A percentile compares a stretch with the other conserved stretches of the same genome.
These are phyloP conservation scores for Plectrocnemia conspersa DNA, from an alignment of 1,140 invertebrate species.

Conservation along the genomic window DNA sequence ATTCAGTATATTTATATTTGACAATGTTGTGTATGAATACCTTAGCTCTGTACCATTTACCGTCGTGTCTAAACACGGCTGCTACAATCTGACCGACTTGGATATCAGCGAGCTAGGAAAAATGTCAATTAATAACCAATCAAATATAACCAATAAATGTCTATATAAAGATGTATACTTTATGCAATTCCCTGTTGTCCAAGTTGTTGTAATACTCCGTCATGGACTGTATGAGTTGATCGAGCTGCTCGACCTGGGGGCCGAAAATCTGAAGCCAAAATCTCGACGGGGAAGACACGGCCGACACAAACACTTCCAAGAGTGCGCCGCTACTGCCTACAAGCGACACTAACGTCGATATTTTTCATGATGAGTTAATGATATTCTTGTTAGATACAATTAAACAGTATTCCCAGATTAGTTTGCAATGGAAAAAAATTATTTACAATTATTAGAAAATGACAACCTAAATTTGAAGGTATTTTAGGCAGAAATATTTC, in stretches of 20 bases:
- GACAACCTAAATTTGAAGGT: too few relatives aligned
- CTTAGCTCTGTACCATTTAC: conserved; percentile 66
- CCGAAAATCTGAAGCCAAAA: conserved; percentile 82
- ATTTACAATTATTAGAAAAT: too few relatives aligned
- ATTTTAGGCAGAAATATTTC: too few relatives aligned
- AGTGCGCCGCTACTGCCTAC: conserved; percentile 49
- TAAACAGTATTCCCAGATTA: conserved; percentile 1
- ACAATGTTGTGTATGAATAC: conserved; percentile 8
- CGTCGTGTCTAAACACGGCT: conserved; percentile 68
- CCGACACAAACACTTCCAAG: conserved; percentile 78
- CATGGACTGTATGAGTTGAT: conserved; percentile 71
- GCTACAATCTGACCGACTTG: conserved; percentile 71
- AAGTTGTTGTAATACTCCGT: conserved; percentile 66
- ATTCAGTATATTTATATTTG: neutral
- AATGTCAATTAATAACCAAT: neutral
- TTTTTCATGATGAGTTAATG: too few relatives aligned
- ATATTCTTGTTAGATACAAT: neutral
- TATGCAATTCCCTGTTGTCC: conserved; percentile 59
- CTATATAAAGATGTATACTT: conserved; percentile 38
- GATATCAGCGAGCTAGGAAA: conserved; percentile 48
- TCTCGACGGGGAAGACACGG: conserved; percentile 67
- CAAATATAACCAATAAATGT: neutral
- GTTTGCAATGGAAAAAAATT: too few relatives aligned
- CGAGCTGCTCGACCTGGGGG: conserved; percentile 62
- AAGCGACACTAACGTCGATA: neutral